Percentiles rank a stretch among this genome's conserved stretches.
Evolutionary conservation across 2,113 vertebrate genomes (phyloP).

Genomic region (Heterotis niloticus): DNA sequence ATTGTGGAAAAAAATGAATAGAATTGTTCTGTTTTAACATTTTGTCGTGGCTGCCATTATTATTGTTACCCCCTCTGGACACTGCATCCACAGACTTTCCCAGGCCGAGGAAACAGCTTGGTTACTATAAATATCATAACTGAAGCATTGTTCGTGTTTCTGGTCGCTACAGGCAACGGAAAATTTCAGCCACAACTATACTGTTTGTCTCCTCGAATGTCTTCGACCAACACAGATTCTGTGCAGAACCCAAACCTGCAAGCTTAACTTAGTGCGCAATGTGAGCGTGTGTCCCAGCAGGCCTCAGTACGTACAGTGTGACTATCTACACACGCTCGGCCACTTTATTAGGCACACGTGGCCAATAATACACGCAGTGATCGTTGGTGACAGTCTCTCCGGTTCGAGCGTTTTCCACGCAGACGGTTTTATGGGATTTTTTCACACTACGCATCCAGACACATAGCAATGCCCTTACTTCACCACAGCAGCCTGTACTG

Average conservation of each 20-base stretch:
- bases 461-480: too few species aligned
- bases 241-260: background rate
- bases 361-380: too few species aligned
- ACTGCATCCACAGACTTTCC: constrained; percentile 15
- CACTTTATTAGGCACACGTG: too few species aligned
- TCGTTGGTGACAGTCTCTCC: too few species aligned
- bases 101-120: constrained; percentile 23
- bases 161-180: constrained; percentile 26
- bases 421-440: too few species aligned
- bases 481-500: too few species aligned
- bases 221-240: background rate
- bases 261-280: background rate
- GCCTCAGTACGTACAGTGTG: background rate
- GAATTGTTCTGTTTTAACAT: background rate
- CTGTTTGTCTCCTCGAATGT: constrained; percentile 2
- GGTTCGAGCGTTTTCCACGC: too few species aligned
- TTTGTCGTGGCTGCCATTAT: constrained; percentile 16
- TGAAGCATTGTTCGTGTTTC: constrained; percentile 7
- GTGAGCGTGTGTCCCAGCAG: background rate
- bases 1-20: constrained; percentile 18
- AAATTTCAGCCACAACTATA: constrained; percentile 14
- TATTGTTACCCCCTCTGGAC: constrained; percentile 23
- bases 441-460: too few species aligned
- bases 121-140: constrained; percentile 27
- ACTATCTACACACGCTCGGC: background rate